Base-by-base conservation (phyloP, 2,888 invertebrate species). In the Cyclophora punctaria region DNA sequence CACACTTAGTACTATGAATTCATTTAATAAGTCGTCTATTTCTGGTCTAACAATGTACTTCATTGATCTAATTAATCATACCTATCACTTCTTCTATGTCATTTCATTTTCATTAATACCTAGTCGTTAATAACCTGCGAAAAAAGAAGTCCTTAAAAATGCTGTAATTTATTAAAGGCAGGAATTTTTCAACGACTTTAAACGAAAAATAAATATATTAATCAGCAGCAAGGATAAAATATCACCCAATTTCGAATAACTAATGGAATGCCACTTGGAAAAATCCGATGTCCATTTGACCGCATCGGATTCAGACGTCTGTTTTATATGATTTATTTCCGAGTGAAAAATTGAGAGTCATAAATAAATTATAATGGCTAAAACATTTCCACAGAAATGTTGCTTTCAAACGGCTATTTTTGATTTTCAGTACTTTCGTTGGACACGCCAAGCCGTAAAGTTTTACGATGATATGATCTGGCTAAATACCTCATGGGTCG, bases 401-500 rank as follows among this genome's bases (percentile, higher is more conserved):
- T 60, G 60, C 57, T 64, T 55, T 50, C 59, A 60, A 60, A 56
- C 52, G 53, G 69, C 72, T 80, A 80, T 79, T 79, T 79, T 72
- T 66, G 65, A 64, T 59, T 72, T 73, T 74, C 66, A 68, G 69
- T 74, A 70, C 73, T 74, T 72, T 69, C 63, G 69, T 67, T 70
- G 69, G 68, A 69, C 64, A 71, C 69, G 73, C 73, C 69, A 64
- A 67, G 65, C 71, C 64, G 64, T 83, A 81, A 83, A 82, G 55
- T 81, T 82, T 81, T 77, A 81, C 70, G 71, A 77, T 66, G 62
- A 66, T 67, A 73, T 73, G 71, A 73, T 71, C 70, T 70, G 69
- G 69, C 63, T 70, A 69, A 72, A 72, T 70, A 59, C 58, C 57
- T 62, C 56, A 52, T 48, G 46, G 42, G 50, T 46, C 52, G 7